phyloP scores from a whole-genome alignment of 1,140 invertebrate species.

The Anastrepha ludens region DNA sequence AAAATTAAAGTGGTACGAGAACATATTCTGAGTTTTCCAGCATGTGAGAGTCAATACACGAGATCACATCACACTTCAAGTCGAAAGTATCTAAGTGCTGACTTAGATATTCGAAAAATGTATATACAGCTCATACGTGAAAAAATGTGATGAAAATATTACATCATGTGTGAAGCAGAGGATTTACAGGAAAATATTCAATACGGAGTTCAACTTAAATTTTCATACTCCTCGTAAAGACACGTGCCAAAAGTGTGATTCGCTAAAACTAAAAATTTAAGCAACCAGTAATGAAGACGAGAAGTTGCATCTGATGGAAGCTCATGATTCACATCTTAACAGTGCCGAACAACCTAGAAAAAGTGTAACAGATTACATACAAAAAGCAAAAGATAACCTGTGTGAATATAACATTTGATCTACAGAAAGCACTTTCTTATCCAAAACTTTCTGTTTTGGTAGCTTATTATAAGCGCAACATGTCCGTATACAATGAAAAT shows the following conservation, averaged over 20 bases:
- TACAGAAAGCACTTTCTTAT: no score
- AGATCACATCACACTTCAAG: slow-evolving; percentile 15
- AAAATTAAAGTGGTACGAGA: slow-evolving; percentile 50
- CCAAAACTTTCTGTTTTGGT: no score
- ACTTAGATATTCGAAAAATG: slow-evolving; percentile 32
- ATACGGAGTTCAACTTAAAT: slow-evolving; percentile 24
- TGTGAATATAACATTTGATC: no score
- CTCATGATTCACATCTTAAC: no score
- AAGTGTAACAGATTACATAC: no score
- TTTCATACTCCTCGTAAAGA: slow-evolving; percentile 54
- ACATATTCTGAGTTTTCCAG: slow-evolving; percentile 46
- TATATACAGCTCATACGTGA: no score
- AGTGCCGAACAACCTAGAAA: no score
- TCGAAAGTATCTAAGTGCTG: not conserved
- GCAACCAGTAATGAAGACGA: slow-evolving; percentile 38
- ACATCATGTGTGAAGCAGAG: no score
- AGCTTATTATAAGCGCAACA: no score
- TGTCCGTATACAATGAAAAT: slow-evolving; percentile 39
- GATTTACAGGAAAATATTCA: no score
- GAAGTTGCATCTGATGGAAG: not conserved
- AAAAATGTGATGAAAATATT: no score
- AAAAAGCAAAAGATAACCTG: no score
- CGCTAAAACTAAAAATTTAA: slow-evolving; percentile 54
- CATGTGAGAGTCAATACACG: not conserved
- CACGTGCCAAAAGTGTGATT: slow-evolving; percentile 54